Base-by-base conservation (phyloP, 2,113 vertebrate species). In the Dolichotis patagonum region DNA sequence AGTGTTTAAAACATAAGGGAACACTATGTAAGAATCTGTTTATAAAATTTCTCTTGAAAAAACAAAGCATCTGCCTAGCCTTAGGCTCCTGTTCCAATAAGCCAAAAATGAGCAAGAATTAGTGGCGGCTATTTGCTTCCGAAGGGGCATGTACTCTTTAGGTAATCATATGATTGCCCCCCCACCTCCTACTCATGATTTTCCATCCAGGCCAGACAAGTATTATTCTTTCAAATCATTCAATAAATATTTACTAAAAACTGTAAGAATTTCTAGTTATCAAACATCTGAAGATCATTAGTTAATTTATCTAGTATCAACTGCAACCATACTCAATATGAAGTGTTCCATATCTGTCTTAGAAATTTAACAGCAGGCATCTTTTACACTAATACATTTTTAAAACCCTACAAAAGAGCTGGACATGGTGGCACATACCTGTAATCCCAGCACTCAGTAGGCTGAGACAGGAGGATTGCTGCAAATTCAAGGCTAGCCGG, bases 221-320 rank as follows among this genome's bases (percentile, higher is more conserved):
- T 65, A 49, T 90, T 80, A 28, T 43, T 88, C 35, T 81, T 90
- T 56, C 19, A 58, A 67, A 58, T 85, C 56, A 75, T 49, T 75
- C 71, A 71, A 38, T 13, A 89, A 78, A 91, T 78, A 97, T 81
- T 96, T 77, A 91, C 63, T 77, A 69, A 95, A 30, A 49, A 88
- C 62, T 77, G 5, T 5, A 54, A 85, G 38, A 88, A 65, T 71
- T 85, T 38, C 78, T 81, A 75, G 43, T 82, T 91, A 88, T 65
- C 80, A 75, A 82, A 75, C 17, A 81, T 94, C 28, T 88, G 77
- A 71, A 89, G 7, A 65, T 24, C 9, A 5, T 75, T 87, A 88
- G 41, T 89, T 90, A 85, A 96, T 69, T 92, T 60, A 95, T 46
- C 52, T 69, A 85, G 3, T 30, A 89, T 90, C 41, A 91, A 75